These are phyloP conservation scores for Onychomys leucogaster DNA, from an alignment of 2,797 vertebrate species.

Conservation along the genomic window DNA sequence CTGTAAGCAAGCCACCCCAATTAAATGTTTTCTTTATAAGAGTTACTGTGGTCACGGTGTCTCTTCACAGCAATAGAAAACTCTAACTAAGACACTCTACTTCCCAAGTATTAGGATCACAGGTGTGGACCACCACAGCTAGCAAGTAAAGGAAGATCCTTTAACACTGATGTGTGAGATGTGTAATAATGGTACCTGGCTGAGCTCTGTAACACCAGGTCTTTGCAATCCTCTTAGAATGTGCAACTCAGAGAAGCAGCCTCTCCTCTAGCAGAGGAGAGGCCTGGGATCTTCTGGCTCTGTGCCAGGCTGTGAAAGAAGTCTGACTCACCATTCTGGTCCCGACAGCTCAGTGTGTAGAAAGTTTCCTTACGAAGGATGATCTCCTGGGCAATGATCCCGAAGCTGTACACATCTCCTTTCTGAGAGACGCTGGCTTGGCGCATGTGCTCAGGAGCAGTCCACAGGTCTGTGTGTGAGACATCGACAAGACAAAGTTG, in stretches of 20 bases:
- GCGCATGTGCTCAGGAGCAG: slow-evolving; percentile 95
- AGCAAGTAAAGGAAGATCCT: neutral
- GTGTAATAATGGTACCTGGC: neutral
- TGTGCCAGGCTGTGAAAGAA: accelerated
- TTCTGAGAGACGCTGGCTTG: slow-evolving; percentile 93
- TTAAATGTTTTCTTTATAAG: too few relatives aligned
- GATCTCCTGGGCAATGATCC: slow-evolving; percentile 97
- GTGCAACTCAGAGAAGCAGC: neutral
- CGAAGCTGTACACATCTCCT: slow-evolving; percentile 96
- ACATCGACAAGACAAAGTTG: neutral
- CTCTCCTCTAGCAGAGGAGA: neutral
- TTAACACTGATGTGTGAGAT: neutral
- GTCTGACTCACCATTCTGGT: slow-evolving; percentile 88
- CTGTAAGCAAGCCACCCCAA: neutral
- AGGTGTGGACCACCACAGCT: too few relatives aligned
- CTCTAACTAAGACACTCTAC: neutral
- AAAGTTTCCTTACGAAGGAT: slow-evolving; percentile 92
- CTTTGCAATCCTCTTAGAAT: neutral
- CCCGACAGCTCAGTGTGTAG: slow-evolving; percentile 87
- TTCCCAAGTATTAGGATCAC: too few relatives aligned
- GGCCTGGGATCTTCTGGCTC: neutral
- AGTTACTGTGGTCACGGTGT: neutral
- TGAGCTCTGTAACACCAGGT: neutral
- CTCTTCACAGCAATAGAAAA: neutral
- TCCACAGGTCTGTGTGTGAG: slow-evolving; percentile 90